phyloP scores from a whole-genome alignment of 2,888 invertebrate species.

The Argyresthia albistria region DNA sequence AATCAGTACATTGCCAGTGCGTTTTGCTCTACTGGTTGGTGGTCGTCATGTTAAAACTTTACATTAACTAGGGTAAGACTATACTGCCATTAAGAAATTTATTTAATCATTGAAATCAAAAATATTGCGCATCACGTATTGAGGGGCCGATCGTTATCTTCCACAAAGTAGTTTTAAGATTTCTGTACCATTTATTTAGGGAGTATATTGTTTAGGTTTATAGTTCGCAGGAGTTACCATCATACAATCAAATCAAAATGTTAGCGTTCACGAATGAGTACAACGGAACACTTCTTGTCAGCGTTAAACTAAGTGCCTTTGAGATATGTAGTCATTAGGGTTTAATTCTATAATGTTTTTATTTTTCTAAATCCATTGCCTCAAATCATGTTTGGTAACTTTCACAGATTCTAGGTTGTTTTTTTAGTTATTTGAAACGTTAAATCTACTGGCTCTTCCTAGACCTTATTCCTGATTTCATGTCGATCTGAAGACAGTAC shows the following conservation, averaged over 20 bases:
- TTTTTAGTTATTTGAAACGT: background rate
- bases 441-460: background rate
- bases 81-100: conserved; percentile 42
- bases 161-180: conserved; percentile 56
- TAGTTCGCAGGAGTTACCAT: conserved; percentile 64
- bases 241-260: conserved; percentile 58
- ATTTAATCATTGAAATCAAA: conserved; percentile 14
- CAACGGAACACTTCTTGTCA: conserved; percentile 65
- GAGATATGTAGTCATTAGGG: conserved; percentile 60
- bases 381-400: background rate
- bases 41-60: background rate
- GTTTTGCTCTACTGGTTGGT: conserved; percentile 38
- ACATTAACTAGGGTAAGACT: conserved; percentile 18
- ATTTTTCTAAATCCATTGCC: conserved; percentile 11
- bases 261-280: conserved; percentile 51
- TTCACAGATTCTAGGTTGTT: background rate
- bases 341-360: conserved; percentile 34
- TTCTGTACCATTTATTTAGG: conserved; percentile 61
- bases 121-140: conserved; percentile 33
- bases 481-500: background rate
- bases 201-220: conserved; percentile 23
- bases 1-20: conserved; percentile 20
- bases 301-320: conserved; percentile 67
- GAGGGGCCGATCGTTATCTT: conserved; percentile 50
- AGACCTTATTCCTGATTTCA: background rate